Evolutionary conservation across 1,140 invertebrate species (phyloP).

Genomic region (Hyphantria cunea): DNA sequence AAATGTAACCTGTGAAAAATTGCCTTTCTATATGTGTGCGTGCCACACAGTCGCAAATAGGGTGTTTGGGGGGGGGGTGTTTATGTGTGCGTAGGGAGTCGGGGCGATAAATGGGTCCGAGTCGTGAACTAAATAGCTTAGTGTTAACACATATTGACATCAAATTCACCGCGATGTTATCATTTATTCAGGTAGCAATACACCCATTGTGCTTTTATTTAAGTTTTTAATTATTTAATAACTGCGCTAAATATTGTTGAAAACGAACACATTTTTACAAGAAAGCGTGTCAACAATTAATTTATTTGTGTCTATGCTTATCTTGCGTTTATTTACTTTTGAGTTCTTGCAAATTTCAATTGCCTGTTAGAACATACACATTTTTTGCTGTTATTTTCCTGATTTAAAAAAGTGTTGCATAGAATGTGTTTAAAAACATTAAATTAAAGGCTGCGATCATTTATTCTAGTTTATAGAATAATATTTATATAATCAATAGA

Average conservation of each 20-base stretch:
- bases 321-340: conserved; percentile 70
- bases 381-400: conserved; percentile 38
- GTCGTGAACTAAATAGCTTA: conserved; percentile 82
- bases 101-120: conserved; percentile 61
- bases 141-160: conserved; percentile 82
- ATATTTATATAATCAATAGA: no score
- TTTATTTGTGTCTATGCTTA: conserved; percentile 75
- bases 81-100: conserved; percentile 52
- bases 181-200: conserved; percentile 79
- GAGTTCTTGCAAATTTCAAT: conserved; percentile 75
- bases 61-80: conserved; percentile 34
- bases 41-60: conserved; percentile 48
- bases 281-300: conserved; percentile 65
- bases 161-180: conserved; percentile 81
- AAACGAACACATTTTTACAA: conserved; percentile 49
- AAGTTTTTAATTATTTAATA: conserved; percentile 56
- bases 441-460: background rate
- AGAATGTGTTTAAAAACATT: background rate
- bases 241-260: conserved; percentile 4
- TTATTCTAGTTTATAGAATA: no score
- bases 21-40: conserved; percentile 63
- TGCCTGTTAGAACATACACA: conserved; percentile 46
- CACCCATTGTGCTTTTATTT: conserved; percentile 70
- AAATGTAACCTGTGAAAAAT: conserved; percentile 76
- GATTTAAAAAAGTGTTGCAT: background rate